These are phyloP conservation scores for Eupeodes luniger DNA, from an alignment of 2,888 invertebrate species.

Conservation along the genomic window DNA sequence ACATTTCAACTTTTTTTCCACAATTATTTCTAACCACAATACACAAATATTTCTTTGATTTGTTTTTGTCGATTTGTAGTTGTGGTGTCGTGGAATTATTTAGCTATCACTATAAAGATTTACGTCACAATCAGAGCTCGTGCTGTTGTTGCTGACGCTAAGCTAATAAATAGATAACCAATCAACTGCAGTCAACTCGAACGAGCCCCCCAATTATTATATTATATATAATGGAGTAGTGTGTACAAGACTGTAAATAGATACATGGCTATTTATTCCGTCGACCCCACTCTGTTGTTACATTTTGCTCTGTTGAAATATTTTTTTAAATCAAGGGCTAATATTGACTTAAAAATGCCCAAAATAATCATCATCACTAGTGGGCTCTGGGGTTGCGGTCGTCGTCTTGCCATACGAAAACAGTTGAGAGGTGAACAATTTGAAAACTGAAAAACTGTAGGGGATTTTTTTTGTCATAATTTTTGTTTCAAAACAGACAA, in stretches of 20 bases:
- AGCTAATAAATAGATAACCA: constrained; percentile 52
- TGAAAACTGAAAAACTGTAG: background rate
- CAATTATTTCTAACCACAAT: constrained; percentile 43
- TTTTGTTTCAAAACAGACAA: too few relatives aligned
- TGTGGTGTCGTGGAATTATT: constrained; percentile 40
- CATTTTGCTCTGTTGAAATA: background rate
- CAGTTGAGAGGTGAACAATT: background rate
- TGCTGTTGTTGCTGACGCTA: constrained; percentile 17
- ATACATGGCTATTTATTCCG: background rate
- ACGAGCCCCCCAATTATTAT: constrained; percentile 57
- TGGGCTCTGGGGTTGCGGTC: background rate
- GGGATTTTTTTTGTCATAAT: background rate
- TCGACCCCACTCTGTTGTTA: background rate
- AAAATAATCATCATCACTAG: background rate
- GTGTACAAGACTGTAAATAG: background rate
- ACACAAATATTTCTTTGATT: constrained; percentile 4
- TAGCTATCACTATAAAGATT: constrained; percentile 26
- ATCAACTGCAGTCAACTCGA: constrained; percentile 44
- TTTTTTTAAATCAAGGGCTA: background rate
- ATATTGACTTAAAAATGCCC: background rate
- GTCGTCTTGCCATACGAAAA: background rate
- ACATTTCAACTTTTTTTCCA: constrained; percentile 44
- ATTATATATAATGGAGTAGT: constrained; percentile 19
- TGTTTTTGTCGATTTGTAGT: background rate
- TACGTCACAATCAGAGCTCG: constrained; percentile 42